Evolutionary conservation across 2,113 vertebrate species (phyloP).

Genomic region (Pedetes capensis): DNA sequence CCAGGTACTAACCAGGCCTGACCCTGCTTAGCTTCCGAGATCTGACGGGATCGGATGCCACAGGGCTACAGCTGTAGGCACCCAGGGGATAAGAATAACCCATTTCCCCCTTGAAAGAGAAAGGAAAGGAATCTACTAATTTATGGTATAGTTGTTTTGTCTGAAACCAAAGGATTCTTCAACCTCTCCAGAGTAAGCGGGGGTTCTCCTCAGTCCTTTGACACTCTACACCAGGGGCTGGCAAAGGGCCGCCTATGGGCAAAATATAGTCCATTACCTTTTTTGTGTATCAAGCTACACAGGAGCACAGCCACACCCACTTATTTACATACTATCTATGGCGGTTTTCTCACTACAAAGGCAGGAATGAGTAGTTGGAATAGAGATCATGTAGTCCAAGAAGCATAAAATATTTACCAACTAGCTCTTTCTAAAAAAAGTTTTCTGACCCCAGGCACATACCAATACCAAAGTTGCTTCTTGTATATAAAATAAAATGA

Average conservation of each 20-base stretch:
- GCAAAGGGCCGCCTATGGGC: neutral
- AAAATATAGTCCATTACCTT: neutral
- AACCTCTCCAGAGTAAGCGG: neutral
- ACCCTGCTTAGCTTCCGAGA: no score
- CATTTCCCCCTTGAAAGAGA: neutral
- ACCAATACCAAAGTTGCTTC: neutral
- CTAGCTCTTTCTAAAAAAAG: neutral
- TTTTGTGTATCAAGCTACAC: neutral
- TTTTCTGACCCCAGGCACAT: neutral
- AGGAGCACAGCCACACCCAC: neutral
- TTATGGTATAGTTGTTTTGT: neutral
- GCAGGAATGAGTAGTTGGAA: neutral
- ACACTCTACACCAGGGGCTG: neutral
- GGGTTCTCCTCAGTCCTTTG: neutral
- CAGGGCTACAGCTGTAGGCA: no score
- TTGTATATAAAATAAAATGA: neutral
- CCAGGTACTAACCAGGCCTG: no score
- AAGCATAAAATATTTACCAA: neutral
- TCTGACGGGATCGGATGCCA: no score
- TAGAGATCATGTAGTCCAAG: neutral
- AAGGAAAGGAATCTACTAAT: neutral
- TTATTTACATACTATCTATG: neutral
- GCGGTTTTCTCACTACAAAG: conserved; percentile 2
- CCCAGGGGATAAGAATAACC: neutral
- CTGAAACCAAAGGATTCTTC: neutral